phyloP scores from a whole-genome alignment of 1,140 invertebrate genomes.

The Steinernema khuongi region DNA sequence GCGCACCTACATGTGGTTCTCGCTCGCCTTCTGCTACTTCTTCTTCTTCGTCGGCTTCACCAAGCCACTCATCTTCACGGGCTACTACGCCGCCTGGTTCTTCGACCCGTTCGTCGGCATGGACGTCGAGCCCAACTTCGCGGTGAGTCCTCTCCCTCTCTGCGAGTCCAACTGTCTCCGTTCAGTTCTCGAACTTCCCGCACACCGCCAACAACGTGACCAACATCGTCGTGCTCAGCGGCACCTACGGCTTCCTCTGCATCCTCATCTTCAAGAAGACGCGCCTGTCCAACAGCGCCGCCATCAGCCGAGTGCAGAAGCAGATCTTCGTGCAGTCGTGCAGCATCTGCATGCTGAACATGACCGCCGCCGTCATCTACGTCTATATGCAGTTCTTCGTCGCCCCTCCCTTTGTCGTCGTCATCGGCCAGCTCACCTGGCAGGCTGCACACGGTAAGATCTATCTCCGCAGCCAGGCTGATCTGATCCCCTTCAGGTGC shows the following conservation, averaged over 20 bases:
- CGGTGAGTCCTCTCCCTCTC: neutral
- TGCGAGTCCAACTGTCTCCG: neutral
- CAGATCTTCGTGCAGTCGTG: conserved; percentile 19
- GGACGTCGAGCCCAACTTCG: neutral
- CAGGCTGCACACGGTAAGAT: conserved; percentile 10
- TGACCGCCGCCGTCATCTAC: conserved; percentile 5
- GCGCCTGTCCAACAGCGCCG: neutral
- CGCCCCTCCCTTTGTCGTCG: neutral
- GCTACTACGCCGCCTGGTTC: neutral
- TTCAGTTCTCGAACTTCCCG: conserved; percentile 2
- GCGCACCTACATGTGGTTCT: neutral
- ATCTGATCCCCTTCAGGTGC: conserved; percentile 3
- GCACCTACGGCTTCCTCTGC: neutral
- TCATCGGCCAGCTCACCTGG: conserved; percentile 2
- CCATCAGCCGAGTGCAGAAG: conserved; percentile 14
- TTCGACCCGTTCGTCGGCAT: neutral
- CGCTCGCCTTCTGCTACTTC: neutral
- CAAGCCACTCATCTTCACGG: neutral
- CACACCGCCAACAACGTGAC: conserved; percentile 7
- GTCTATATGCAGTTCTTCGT: conserved; percentile 2
- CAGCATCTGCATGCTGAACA: conserved; percentile 10
- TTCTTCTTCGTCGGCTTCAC: neutral
- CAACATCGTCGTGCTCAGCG: neutral
- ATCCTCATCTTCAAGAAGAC: conserved; percentile 7
- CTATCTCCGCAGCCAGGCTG: neutral